Percentiles rank a stretch among this genome's conserved stretches.
phyloP scores from a whole-genome alignment of 2,888 invertebrate species.

The Gryllus longicercus region DNA sequence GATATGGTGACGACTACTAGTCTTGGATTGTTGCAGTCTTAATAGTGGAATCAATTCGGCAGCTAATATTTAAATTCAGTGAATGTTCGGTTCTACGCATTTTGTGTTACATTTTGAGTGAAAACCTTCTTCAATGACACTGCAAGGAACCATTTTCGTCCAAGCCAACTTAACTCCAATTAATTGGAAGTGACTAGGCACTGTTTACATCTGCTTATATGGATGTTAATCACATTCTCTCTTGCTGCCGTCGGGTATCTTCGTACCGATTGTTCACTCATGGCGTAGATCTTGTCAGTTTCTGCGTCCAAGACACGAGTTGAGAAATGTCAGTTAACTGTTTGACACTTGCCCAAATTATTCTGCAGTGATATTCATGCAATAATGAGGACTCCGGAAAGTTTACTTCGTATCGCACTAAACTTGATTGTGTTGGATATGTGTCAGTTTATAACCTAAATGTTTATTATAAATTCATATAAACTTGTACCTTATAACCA shows the following conservation, averaged over 20 bases:
- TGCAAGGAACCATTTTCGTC: constrained; percentile 11
- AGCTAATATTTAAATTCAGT: neutral
- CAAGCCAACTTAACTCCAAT: neutral
- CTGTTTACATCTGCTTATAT: neutral
- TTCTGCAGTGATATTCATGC: neutral
- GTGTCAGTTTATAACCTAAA: constrained; percentile 30
- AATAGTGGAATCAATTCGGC: neutral
- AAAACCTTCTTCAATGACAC: neutral
- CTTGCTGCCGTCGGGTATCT: neutral
- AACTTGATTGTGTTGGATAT: constrained; percentile 20
- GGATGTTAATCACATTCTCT: neutral
- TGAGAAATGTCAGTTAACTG: neutral
- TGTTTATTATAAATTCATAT: constrained; percentile 19
- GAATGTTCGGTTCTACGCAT: neutral
- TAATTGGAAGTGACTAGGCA: neutral
- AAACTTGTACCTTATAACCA: constrained; percentile 21
- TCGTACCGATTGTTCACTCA: neutral
- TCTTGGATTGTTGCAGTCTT: neutral
- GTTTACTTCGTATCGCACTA: neutral
- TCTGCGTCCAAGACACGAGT: neutral
- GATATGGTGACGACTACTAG: neutral
- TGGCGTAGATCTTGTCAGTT: neutral
- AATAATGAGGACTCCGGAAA: constrained; percentile 19
- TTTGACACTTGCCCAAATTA: neutral
- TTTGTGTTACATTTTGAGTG: neutral